Evolutionary conservation across 2,113 vertebrate species (phyloP), one percentile per base, ranked within the genome.

Genomic region (Willisornis vidua): DNA sequence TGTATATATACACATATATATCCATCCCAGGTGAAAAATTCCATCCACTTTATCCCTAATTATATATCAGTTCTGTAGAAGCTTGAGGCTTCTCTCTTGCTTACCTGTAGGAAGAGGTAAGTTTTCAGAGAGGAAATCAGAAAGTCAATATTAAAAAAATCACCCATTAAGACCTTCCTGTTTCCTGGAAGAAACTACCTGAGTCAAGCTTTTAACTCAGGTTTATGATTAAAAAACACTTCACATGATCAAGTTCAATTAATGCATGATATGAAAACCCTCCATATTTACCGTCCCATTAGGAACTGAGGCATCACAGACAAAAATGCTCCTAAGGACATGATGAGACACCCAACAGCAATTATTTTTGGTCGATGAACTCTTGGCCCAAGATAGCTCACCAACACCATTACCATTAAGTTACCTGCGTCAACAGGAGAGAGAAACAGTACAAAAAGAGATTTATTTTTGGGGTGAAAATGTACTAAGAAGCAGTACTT

Each of bases 301-400:
- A 97, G 87, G 90, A 98, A 98, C 46, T 98, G 97, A 71, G 97
- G 95, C 65, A 97, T 58, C 76, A 93, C 93, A 62, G 96, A 96
- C 74, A 97, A 37, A 90, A 98, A 97, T 10, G 93, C 65, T 85
- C 97, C 97, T 9, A 92, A 24, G 4, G 95, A 83, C 97, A 97
- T 97, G 91, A 98, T 77, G 54, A 97, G 83, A 73, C 92, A 96
- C 41, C 97, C 97, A 66, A 87, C 61, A 52, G 63, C 97, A 81
- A 98, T 98, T 41, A 97, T 68, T 86, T 95, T 97, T 16, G 97
- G 97, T n/a, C 97, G 88, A 66, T 98, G 97, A 90, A 98, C 91
- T 37, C 90, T 93, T 74, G 97, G 87, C 43, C 97, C 97, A 74
- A 98, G 97, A 59, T 97, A 97, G 78, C 97, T 98, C 73, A 98